Conservation (phyloP, 2,888 invertebrate species). For the Eucera pruinosa region DNA sequence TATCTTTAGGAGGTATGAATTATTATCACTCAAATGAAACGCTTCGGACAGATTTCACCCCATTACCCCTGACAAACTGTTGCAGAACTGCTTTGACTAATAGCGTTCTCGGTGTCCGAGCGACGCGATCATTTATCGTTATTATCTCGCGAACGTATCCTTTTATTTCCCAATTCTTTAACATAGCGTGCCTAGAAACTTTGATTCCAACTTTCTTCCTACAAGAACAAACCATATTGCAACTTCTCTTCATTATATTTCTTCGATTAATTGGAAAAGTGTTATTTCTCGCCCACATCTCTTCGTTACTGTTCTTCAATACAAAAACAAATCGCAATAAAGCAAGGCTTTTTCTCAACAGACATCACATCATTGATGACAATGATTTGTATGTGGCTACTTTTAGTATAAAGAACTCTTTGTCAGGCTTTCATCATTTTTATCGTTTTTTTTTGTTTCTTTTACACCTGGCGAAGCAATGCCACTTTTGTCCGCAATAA, state of each 20-base stretch:
- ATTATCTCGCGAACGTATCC: slow-evolving; percentile 41
- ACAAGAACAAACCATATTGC: not conserved
- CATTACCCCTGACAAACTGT: slow-evolving; percentile 26
- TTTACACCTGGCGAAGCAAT: no score
- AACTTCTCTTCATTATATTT: not conserved
- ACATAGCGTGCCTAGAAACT: not conserved
- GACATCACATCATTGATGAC: slow-evolving; percentile 9
- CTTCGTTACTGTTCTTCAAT: not conserved
- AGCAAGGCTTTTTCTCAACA: not conserved
- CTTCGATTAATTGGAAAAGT: no score
- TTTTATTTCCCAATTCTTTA: slow-evolving; percentile 19
- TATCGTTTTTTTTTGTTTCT: no score
- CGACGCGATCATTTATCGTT: slow-evolving; percentile 49
- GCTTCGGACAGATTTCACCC: not conserved
- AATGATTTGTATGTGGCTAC: no score
- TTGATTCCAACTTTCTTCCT: slow-evolving; percentile 6
- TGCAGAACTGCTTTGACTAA: slow-evolving; percentile 38
- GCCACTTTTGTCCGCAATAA: no score
- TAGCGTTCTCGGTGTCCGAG: slow-evolving; percentile 13
- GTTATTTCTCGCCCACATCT: not conserved
- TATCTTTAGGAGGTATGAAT: not conserved
- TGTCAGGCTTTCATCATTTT: no score
- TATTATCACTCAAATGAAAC: slow-evolving; percentile 7
- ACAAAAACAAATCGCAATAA: not conserved
- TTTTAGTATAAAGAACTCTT: no score